phyloP scores from a whole-genome alignment of 2,113 vertebrate species.

The Syngnathus floridae region DNA sequence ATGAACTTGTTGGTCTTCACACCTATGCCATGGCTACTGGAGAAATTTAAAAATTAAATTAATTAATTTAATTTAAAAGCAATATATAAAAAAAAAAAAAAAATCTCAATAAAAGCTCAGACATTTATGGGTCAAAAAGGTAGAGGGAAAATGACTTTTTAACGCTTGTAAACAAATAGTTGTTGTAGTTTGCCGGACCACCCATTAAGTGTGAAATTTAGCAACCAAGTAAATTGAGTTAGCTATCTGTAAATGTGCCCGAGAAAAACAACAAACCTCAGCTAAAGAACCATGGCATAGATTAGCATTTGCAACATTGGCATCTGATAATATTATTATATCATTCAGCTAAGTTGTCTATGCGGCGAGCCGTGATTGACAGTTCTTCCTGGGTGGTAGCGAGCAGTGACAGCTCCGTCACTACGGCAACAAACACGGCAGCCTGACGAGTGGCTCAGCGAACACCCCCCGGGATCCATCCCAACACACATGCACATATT shows the following conservation, averaged over 20 bases:
- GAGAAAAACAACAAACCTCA: not conserved
- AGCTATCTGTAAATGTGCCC: not conserved
- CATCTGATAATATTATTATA: constrained; percentile 12
- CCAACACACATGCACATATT: constrained; percentile 43
- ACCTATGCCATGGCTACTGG: no score
- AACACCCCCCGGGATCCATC: constrained; percentile 46
- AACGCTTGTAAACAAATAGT: no score
- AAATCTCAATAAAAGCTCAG: no score
- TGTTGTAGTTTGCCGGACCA: no score
- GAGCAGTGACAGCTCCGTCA: constrained; percentile 58
- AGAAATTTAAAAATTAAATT: no score
- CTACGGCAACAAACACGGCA: constrained; percentile 63
- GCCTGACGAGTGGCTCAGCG: constrained; percentile 35
- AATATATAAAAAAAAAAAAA: not conserved
- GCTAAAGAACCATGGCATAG: not conserved
- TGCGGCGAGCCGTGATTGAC: constrained; percentile 52
- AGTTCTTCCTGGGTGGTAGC: constrained; percentile 64
- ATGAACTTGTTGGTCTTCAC: not conserved
- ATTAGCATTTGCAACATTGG: not conserved
- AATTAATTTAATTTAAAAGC: not conserved
- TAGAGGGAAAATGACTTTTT: no score
- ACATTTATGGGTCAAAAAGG: no score
- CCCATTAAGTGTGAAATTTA: not conserved
- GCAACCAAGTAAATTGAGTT: not conserved
- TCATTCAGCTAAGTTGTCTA: not conserved